Evolutionary conservation across 2,888 invertebrate genomes (phyloP), one percentile per base, ranked within the genome.

Genomic region (Lasioglossum malachurum): DNA sequence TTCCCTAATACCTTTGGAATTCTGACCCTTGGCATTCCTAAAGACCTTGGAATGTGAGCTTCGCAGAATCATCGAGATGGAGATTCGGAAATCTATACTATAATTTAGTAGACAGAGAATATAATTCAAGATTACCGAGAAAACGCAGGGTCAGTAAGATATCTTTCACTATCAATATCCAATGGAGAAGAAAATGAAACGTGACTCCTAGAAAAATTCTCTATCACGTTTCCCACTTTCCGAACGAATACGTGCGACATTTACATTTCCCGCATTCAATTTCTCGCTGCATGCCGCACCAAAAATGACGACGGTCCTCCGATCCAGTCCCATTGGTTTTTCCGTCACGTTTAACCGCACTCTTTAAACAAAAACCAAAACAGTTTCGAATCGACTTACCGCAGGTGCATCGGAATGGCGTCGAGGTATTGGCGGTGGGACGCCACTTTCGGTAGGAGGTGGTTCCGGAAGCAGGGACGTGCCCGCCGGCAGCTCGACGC

Each of bases 381-480:
- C 67, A 35, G 31, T 57, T 67, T n/a, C 27, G 44, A 78, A 80
- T 75, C 75, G 86, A 78, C 88, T 86, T 93, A 95, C 95, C 93
- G 94, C 92, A 49, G 94, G 93, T 69, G 94, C 93, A 31, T 93
- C 94, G 41, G 95, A 95, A 90, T 95, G 94, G 86, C 95, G 94
- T 79, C 95, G 93, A 57, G 95, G 94, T 88, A 94, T 93, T 73
- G 93, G 93, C 73, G 94, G 94, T 82, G 93, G 93, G 72, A 88
- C 87, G 77, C 89, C 88, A 84, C 88, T 93, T 89, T 91, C 94
- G 83, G 89, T 87, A 72, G 91, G 89, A 75, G 92, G 90, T 78
- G 91, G 91, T 88, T 93, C 93, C 87, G 93, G 91, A 86, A 94
- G 89, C n/a, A 94, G 87, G 41, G 94, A 93, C 78, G 92, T 91